Conservation (phyloP, 2,113 vertebrate species). For the Melanerpes formicivorus region DNA sequence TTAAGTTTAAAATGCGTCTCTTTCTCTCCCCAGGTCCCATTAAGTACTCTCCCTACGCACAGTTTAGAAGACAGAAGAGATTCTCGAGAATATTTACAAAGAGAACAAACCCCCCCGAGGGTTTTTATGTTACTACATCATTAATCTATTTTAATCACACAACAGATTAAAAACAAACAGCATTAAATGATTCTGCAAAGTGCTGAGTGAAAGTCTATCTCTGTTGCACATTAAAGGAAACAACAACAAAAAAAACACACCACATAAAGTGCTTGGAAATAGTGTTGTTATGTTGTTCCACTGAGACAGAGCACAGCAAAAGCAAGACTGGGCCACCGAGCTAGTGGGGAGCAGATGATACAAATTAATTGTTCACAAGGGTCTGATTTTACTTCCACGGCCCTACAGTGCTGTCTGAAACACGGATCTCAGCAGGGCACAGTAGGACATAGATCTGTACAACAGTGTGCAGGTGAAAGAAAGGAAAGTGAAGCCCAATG, state of each 20-base stretch:
- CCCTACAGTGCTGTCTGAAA: fast-evolving
- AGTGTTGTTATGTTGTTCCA: neutral
- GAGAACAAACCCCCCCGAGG: slow-evolving; percentile 49
- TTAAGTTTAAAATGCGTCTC: slow-evolving; percentile 29
- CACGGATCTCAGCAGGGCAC: fast-evolving
- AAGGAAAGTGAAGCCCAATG: fast-evolving
- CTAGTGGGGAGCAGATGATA: neutral
- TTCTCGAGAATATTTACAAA: slow-evolving; percentile 69
- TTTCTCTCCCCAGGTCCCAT: slow-evolving; percentile 52
- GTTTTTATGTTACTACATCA: slow-evolving; percentile 67
- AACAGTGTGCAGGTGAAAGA: fast-evolving
- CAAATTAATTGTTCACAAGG: neutral
- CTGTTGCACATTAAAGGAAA: neutral
- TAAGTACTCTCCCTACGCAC: slow-evolving; percentile 54
- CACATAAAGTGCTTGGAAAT: neutral
- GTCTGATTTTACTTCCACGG: neutral
- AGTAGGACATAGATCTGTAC: neutral
- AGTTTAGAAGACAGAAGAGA: slow-evolving; percentile 60
- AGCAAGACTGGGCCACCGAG: neutral
- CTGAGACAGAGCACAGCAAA: neutral
- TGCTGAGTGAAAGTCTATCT: neutral
- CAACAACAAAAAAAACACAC: neutral
- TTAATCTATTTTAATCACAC: slow-evolving; percentile 70
- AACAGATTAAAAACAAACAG: slow-evolving; percentile 65
- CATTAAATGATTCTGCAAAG: slow-evolving; percentile 35